Percentiles rank a stretch among this genome's conserved stretches.
Conservation (phyloP, 2,888 invertebrate species). For the Agrotis clavis region DNA sequence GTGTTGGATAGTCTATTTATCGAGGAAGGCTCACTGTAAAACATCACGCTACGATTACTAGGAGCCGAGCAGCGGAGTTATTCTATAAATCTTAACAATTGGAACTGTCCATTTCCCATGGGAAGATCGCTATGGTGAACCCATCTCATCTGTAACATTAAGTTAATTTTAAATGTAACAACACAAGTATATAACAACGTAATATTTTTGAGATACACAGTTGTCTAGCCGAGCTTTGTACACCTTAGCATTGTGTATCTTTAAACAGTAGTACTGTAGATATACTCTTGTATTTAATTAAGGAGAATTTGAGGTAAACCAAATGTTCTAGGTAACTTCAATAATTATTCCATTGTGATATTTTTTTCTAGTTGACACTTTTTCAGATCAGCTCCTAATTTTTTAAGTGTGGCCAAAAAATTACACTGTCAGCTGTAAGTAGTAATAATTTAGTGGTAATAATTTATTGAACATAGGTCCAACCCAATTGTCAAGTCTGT, state of each 20-base stretch:
- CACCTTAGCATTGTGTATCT: constrained; percentile 72
- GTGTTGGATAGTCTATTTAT: too few relatives aligned
- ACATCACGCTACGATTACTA: too few relatives aligned
- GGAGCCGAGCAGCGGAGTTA: too few relatives aligned
- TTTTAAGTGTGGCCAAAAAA: constrained; percentile 77
- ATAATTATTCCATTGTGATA: constrained; percentile 88
- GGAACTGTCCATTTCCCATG: constrained; percentile 85
- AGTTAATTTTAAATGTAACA: constrained; percentile 86
- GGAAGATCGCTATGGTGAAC: constrained; percentile 81
- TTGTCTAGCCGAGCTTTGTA: constrained; percentile 63
- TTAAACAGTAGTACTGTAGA: constrained; percentile 72
- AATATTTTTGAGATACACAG: constrained; percentile 76
- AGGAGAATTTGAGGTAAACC: constrained; percentile 83
- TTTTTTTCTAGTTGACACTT: constrained; percentile 83
- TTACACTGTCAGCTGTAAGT: constrained; percentile 78
- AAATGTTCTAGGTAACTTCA: constrained; percentile 86
- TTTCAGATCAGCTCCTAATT: constrained; percentile 80
- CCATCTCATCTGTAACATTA: constrained; percentile 88
- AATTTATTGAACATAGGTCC: constrained; percentile 84
- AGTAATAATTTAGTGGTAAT: too few relatives aligned
- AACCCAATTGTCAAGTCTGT: constrained; percentile 78
- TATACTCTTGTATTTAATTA: constrained; percentile 72
- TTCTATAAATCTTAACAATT: too few relatives aligned
- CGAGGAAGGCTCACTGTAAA: too few relatives aligned
- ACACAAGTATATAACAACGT: constrained; percentile 73